phyloP scores from a whole-genome alignment of 2,797 vertebrate genomes.

The Micropoecilia bifurca region DNA sequence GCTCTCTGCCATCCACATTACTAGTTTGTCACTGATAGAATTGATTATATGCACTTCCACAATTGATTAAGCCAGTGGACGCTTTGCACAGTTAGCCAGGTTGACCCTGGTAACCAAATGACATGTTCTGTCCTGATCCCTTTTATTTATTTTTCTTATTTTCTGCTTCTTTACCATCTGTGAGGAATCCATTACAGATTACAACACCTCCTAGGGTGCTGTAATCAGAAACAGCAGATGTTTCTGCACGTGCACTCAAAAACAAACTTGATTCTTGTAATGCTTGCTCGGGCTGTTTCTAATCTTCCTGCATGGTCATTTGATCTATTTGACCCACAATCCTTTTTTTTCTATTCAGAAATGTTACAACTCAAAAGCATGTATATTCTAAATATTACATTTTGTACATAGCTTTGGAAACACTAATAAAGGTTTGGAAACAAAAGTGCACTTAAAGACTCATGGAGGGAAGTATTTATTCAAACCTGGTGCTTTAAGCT shows the following conservation, averaged over 20 bases:
- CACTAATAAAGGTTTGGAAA: slow-evolving; percentile 16
- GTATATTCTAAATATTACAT: neutral
- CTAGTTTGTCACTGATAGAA: neutral
- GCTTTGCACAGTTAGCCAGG: neutral
- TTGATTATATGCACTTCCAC: neutral
- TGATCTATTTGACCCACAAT: slow-evolving; percentile 1
- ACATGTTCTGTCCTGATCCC: slow-evolving; percentile 13
- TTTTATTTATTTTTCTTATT: neutral
- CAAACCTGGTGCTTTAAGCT: slow-evolving; percentile 25
- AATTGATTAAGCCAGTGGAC: neutral
- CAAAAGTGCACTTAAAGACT: neutral
- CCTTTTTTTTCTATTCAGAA: neutral
- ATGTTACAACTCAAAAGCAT: neutral
- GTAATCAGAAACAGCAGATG: slow-evolving; percentile 51
- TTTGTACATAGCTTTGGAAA: slow-evolving; percentile 15
- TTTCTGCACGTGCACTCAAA: slow-evolving; percentile 10
- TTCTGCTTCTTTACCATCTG: slow-evolving; percentile 53
- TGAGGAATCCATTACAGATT: slow-evolving; percentile 38
- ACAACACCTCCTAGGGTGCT: slow-evolving; percentile 32
- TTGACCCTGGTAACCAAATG: slow-evolving; percentile 12
- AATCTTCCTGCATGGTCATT: neutral
- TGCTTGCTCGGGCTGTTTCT: slow-evolving; percentile 1
- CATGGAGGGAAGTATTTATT: neutral
- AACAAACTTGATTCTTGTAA: slow-evolving; percentile 14
- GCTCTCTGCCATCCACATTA: neutral